Evolutionary conservation across 2,113 vertebrate genomes (phyloP), one percentile per base, ranked within the genome.

Genomic region (Myanophis thanlyinensis): DNA sequence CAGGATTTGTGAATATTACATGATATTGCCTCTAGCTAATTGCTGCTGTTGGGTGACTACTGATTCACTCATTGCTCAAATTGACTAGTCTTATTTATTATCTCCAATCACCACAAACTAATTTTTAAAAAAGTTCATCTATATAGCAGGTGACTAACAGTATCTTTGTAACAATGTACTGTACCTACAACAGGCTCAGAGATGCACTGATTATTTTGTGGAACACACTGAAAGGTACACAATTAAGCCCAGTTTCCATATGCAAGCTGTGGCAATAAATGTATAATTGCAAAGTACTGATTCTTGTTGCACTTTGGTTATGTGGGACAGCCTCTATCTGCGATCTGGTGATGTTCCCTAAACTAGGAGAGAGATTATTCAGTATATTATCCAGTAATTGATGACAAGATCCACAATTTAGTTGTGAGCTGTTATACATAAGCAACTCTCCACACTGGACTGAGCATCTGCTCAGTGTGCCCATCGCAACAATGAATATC

Each of bases 1-100:
- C 92, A 93, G 9, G 8, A 15, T 85, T 62, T 90, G 53, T 86
- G 92, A 86, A 93, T 47, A 59, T 89, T 44, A 48, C 85, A 59
- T 46, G 89, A 92, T n/a, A 80, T 85, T 59, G 46, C 47, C 35
- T 30, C 35, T 40, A 35, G 51, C 49, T 35, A 86, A 62, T 54
- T 86, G 53, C 52, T 22, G 88, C 20, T 62, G 49, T 84, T n/a
- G n/a, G 59, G 13, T 25, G 30, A 56, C n/a, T 92, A 46, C 46
- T 89, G 40, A 44, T 84, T 85, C 49, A 27, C 48, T 84, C 73
- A 30, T 73, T 88, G 51, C 86, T 88, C 23, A 52, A 27, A 46
- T 5, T 30, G 35, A 44, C 59, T 35, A 88, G 53, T 87, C 13
- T 92, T 92, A 53, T 59, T 49, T 88, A 53, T 46, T 44, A 15